Conservation (phyloP, 2,888 invertebrate species). For the Allacma fusca region DNA sequence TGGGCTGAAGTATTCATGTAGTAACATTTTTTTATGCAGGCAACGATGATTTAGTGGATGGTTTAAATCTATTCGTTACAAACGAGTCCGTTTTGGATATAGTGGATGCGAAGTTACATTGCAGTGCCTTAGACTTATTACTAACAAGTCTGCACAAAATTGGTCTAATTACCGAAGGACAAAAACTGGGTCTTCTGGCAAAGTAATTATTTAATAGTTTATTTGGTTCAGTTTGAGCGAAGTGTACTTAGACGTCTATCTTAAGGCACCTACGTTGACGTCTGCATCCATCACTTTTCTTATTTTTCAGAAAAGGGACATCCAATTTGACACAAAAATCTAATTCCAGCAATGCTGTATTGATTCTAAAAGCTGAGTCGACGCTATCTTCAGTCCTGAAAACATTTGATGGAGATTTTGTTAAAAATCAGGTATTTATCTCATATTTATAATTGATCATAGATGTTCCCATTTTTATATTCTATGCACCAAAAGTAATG, state of each 20-base stretch:
- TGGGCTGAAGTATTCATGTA: neutral
- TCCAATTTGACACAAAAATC: slow-evolving; percentile 63
- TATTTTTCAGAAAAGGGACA: slow-evolving; percentile 69
- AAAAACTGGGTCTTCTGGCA: slow-evolving; percentile 75
- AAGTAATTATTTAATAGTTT: slow-evolving; percentile 68
- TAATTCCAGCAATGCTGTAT: slow-evolving; percentile 65
- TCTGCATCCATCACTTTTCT: too few relatives aligned
- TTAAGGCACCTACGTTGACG: too few relatives aligned
- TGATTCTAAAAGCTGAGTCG: slow-evolving; percentile 82
- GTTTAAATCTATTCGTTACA: slow-evolving; percentile 84
- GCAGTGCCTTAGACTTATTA: slow-evolving; percentile 85
- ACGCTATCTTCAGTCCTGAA: slow-evolving; percentile 88
- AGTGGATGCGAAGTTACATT: slow-evolving; percentile 87
- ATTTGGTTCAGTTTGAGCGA: too few relatives aligned
- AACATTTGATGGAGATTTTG: slow-evolving; percentile 87
- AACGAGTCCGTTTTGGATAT: slow-evolving; percentile 85
- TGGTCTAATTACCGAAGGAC: slow-evolving; percentile 79
- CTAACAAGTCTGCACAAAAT: slow-evolving; percentile 82
- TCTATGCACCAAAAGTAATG: too few relatives aligned
- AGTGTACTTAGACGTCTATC: too few relatives aligned
- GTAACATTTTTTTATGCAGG: slow-evolving; percentile 3
- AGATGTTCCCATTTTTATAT: too few relatives aligned
- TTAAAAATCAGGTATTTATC: slow-evolving; percentile 74
- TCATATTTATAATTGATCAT: slow-evolving; percentile 39
- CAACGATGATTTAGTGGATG: slow-evolving; percentile 76